These are phyloP conservation scores for Sinonovacula constricta DNA, from an alignment of 1,140 invertebrate species.

Conservation along the genomic window DNA sequence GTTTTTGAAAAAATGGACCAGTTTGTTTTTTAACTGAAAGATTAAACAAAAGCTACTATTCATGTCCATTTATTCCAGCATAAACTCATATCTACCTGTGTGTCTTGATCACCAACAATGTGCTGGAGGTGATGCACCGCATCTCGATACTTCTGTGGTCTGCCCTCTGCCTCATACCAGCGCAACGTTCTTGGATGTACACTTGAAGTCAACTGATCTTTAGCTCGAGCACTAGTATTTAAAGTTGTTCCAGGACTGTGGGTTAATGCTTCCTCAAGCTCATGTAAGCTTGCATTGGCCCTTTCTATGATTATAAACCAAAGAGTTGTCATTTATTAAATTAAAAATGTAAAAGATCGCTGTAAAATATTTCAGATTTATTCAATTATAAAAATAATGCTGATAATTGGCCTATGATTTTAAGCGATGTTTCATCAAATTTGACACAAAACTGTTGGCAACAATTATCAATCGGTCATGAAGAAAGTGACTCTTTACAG, in stretches of 20 bases:
- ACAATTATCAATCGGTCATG: neutral
- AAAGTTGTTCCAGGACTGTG: slow-evolving; percentile 36
- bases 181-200: slow-evolving; percentile 43
- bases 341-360: neutral
- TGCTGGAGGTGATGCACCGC: slow-evolving; percentile 34
- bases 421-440: no score
- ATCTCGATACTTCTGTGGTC: slow-evolving; percentile 50
- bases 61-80: no score
- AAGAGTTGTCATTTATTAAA: slow-evolving; percentile 5
- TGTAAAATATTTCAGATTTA: no score
- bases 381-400: neutral
- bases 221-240: slow-evolving; percentile 37
- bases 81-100: no score
- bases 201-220: slow-evolving; percentile 36
- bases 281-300: slow-evolving; percentile 53
- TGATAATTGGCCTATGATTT: no score
- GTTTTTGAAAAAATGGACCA: no score
- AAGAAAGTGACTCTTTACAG: no score
- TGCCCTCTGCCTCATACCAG: slow-evolving; percentile 43
- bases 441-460: neutral
- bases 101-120: no score
- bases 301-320: no score
- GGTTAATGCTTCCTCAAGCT: slow-evolving; percentile 30
- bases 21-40: no score
- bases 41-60: no score